A percentile compares a stretch with the other conserved stretches of the same genome.
These are phyloP conservation scores for Xestia c-nigrum DNA, from an alignment of 2,888 invertebrate species.

Conservation along the genomic window DNA sequence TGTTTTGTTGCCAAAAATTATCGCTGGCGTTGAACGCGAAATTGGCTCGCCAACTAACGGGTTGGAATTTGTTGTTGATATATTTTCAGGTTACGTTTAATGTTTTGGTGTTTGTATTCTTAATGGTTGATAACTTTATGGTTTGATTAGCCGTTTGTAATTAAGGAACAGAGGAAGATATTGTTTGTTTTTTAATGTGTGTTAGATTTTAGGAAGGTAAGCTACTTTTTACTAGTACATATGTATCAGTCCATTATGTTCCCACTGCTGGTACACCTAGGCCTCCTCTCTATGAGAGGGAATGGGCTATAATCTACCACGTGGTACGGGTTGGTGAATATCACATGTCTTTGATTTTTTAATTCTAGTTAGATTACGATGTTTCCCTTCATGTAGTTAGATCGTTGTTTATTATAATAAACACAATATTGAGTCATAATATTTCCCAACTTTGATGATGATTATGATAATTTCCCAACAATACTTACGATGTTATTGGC, in stretches of 20 bases:
- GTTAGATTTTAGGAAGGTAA: background rate
- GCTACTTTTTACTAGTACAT: background rate
- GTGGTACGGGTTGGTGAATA: too few relatives aligned
- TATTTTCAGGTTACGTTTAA: slow-evolving; percentile 29
- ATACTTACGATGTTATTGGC: slow-evolving; percentile 4
- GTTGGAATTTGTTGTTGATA: slow-evolving; percentile 62
- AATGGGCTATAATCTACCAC: too few relatives aligned
- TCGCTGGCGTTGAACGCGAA: slow-evolving; percentile 74
- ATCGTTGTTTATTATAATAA: too few relatives aligned
- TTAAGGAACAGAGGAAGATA: background rate
- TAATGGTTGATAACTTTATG: background rate
- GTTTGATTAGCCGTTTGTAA: background rate
- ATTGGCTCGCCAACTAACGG: slow-evolving; percentile 75
- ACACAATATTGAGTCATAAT: background rate
- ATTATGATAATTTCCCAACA: background rate
- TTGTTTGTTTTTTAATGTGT: background rate
- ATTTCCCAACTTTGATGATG: background rate
- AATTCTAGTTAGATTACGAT: background rate
- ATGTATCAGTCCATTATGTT: too few relatives aligned
- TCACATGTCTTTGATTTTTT: background rate
- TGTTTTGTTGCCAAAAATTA: slow-evolving; percentile 87
- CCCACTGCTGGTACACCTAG: too few relatives aligned
- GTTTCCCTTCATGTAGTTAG: too few relatives aligned
- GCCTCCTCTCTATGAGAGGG: too few relatives aligned
- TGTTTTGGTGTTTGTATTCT: slow-evolving; percentile 22